A percentile compares a stretch with the other conserved stretches of the same genome.
Conservation (phyloP, 1,140 invertebrate genomes). For the Lucilia sericata region DNA sequence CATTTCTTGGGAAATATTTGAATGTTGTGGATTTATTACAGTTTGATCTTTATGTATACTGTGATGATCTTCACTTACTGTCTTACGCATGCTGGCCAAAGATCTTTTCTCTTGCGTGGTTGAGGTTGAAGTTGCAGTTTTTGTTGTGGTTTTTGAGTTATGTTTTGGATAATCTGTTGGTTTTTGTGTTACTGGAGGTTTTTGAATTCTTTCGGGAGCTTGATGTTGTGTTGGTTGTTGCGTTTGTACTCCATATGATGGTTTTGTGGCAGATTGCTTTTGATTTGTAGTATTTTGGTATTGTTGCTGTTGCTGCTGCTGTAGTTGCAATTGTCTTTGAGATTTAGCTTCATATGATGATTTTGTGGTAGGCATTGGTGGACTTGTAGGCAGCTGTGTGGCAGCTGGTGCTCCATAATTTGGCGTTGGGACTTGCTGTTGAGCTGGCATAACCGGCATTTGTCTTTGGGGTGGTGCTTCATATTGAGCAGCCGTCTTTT, state of each 20-base stretch:
- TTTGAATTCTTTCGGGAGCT: neutral
- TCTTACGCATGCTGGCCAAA: neutral
- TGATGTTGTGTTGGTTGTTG: constrained; percentile 33
- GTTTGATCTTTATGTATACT: neutral
- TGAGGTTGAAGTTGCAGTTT: neutral
- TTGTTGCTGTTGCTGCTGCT: neutral
- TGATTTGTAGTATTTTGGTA: neutral
- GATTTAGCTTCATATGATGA: neutral
- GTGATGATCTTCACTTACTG: constrained; percentile 22
- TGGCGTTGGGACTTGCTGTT: neutral
- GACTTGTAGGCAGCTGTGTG: neutral
- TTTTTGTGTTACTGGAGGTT: neutral
- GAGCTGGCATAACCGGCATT: neutral
- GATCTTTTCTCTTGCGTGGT: constrained; percentile 13
- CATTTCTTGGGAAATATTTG: constrained; percentile 35
- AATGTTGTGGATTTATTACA: constrained; percentile 22
- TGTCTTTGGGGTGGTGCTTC: neutral
- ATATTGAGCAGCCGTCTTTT: neutral
- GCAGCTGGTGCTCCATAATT: neutral
- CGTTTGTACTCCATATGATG: neutral
- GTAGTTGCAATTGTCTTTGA: neutral
- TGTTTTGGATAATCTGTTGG: constrained; percentile 2
- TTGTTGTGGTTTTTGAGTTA: neutral
- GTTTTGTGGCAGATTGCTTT: neutral
- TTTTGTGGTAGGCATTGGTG: neutral